These are phyloP conservation scores for Amiota minor DNA, from an alignment of 2,888 invertebrate species.

Conservation along the genomic window DNA sequence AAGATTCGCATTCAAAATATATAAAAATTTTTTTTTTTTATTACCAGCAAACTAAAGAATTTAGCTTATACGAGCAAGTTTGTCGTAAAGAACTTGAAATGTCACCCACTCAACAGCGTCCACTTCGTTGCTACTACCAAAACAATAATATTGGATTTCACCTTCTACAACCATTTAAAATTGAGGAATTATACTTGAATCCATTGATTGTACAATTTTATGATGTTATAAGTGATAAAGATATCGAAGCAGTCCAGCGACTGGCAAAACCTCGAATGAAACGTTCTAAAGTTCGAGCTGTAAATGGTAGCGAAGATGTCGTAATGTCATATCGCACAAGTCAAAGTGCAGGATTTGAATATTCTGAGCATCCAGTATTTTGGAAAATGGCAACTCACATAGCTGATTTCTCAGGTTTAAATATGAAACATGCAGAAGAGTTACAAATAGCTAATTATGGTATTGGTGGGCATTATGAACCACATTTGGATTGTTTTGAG, in stretches of 20 bases:
- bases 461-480: conserved; percentile 81
- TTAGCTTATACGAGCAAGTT: conserved; percentile 73
- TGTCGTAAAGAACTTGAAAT: conserved; percentile 59
- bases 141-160: conserved; percentile 47
- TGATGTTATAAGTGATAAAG: conserved; percentile 75
- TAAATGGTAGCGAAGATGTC: conserved; percentile 88
- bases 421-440: conserved; percentile 77
- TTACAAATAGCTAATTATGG: conserved; percentile 82
- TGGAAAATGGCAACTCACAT: conserved; percentile 78
- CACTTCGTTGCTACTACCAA: conserved; percentile 56
- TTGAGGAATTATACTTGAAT: conserved; percentile 75
- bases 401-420: conserved; percentile 76
- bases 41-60: conserved; percentile 53
- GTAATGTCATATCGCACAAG: conserved; percentile 81
- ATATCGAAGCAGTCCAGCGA: conserved; percentile 75
- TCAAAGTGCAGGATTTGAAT: conserved; percentile 76
- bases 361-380: conserved; percentile 46
- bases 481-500: conserved; percentile 76
- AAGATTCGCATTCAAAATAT: conserved; percentile 53
- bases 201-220: conserved; percentile 77
- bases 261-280: conserved; percentile 75
- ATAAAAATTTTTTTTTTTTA: background rate
- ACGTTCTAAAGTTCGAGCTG: conserved; percentile 81
- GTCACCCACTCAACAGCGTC: conserved; percentile 40
- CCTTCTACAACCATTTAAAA: conserved; percentile 70